Evolutionary conservation across 1,140 invertebrate species (phyloP), one percentile per base, ranked within the genome.

Genomic region (Onthophagus taurus): DNA sequence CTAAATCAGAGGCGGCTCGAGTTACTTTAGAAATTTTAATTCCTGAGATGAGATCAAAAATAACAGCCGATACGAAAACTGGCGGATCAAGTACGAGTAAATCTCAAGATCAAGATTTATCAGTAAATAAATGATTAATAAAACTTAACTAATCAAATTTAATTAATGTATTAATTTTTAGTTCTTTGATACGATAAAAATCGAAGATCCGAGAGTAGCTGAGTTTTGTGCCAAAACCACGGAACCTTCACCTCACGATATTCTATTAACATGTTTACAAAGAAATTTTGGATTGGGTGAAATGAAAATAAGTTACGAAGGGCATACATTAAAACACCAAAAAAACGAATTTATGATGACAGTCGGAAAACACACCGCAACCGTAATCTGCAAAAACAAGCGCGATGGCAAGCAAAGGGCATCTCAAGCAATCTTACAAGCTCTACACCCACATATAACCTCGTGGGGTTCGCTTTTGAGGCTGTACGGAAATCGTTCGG

Each of bases 371-470:
- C 90, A 97, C 58, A 82, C 78, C 11, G 86, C 85, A 4, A 81
- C 80, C n/a, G 86, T 90, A 13, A 72, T 80, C 6, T 96, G 92
- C 64, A 89, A 91, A 58, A 97, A 97, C 68, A 97, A 97, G 68
- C 80, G 90, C 55, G 92, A 94, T 57, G 94, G 93, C n/a, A 97
- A 97, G 65, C 94, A 98, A 61, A 70, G 87, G 53, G 93, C 93
- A 8, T 90, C 92, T 11, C 94, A 97, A 68, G 81, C 87, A n/a
- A 92, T 98, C 51, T 64, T 98, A 20, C 86, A 95, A 65, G 74
- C 76, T 21, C 66, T 95, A 18, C 92, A 96, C 72, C 90, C 92
- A 1, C 89, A 97, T 60, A 87, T 97, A 26, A 79, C 76, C 8
- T 91, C 83, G n/a, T 97, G 93, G 90, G 93, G 93, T 26, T 93